Conservation (phyloP, 2,113 vertebrate species). For the Coptodon bakossiorum region DNA sequence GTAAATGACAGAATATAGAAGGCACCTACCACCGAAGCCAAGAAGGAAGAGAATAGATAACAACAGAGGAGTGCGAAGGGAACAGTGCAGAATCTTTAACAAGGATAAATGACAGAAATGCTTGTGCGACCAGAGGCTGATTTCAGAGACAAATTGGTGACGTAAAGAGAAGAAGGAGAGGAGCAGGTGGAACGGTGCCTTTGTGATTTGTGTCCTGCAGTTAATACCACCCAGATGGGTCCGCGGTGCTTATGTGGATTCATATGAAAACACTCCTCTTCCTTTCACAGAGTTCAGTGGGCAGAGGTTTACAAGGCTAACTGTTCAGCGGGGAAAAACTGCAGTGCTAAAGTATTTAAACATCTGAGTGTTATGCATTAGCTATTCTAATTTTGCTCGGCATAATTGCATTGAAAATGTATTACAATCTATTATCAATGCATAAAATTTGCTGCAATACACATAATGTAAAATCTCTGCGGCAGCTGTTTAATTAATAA, state of each 20-base stretch:
- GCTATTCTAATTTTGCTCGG: background rate
- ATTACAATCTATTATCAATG: background rate
- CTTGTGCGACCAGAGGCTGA: background rate
- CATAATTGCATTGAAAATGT: background rate
- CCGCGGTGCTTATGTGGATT: background rate
- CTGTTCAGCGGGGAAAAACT: background rate
- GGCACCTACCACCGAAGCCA: background rate
- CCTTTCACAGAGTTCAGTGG: background rate
- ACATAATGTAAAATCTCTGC: background rate
- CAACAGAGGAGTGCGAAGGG: background rate
- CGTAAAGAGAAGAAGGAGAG: background rate
- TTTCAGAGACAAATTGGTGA: background rate
- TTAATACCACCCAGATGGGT: constrained; percentile 13
- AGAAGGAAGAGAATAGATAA: background rate
- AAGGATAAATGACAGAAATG: background rate
- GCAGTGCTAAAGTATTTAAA: background rate
- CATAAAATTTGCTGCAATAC: background rate
- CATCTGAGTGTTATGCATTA: background rate
- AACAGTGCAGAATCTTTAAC: background rate
- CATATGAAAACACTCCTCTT: background rate
- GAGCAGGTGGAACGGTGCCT: constrained; percentile 16
- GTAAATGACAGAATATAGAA: background rate
- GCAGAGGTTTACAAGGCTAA: background rate
- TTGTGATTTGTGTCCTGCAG: constrained; percentile 3
- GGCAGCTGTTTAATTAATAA: background rate